Evolutionary conservation across 2,888 invertebrate genomes (phyloP), one percentile per base, ranked within the genome.

Genomic region (Dione vanillae): DNA sequence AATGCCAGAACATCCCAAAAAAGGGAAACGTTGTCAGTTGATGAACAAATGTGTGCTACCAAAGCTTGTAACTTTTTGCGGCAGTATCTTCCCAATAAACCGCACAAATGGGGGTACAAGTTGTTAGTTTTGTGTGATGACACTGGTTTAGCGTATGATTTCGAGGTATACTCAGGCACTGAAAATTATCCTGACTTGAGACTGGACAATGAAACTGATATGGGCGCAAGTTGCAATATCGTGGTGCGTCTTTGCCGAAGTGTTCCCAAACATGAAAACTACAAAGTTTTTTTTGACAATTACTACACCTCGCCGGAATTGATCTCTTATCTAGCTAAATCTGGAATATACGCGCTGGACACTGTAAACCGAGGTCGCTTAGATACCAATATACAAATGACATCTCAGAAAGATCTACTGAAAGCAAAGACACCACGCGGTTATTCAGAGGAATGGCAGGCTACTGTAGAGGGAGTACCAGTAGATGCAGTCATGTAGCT

Each of bases 251-350:
- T 52, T 2, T n/a, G 19, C 27, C 67, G 80, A 72, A 70, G 74
- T 72, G 75, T 81, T 70, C 77, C 80, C 76, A 75, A 79, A 67
- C 73, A 78, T 69, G 67, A 77, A 54, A 78, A 80, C 74, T 79
- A 79, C 52, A 79, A 78, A 41, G 72, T 78, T 43, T 68, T 77
- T 35, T 78, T 78, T 64, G 78, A 79, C 14, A 79, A 77, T 41
- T 79, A 76, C 54, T 79, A 77, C 70, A 80, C 78, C 2, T 77
- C 74, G 0, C 40, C 74, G 1, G 71, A 71, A 56, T 64, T 78
- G 35, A 73, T 76, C 69, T n/a, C n/a, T n/a, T n/a, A 72, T 52
- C 54, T 77, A 10, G 62, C 75, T 10, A 74, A 76, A 71, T n/a
- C n/a, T n/a, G n/a, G n/a, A n/a, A n/a, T n/a, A n/a, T n/a, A n/a